Evolutionary conservation across 2,888 invertebrate genomes (phyloP).

Genomic region (Hyles lineata): DNA sequence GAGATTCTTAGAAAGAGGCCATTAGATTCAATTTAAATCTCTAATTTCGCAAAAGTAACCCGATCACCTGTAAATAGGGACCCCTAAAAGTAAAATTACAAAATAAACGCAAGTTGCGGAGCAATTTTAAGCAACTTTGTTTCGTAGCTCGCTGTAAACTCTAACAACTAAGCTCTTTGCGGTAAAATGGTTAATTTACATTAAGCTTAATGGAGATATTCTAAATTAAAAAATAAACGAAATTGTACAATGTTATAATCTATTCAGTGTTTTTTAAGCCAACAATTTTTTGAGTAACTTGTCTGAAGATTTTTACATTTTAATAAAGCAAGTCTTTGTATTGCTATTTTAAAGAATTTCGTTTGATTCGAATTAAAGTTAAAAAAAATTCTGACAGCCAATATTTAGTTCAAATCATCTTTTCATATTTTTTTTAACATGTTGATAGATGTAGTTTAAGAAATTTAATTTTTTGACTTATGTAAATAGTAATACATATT

Average conservation of each 20-base stretch:
- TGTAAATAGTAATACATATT: too few relatives aligned
- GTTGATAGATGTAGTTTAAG: too few relatives aligned
- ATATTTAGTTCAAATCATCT: too few relatives aligned
- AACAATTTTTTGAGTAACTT: neutral
- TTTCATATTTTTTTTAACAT: too few relatives aligned
- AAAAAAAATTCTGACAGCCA: too few relatives aligned
- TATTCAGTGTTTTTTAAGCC: neutral
- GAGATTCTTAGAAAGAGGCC: too few relatives aligned
- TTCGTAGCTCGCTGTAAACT: neutral
- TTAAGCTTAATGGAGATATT: neutral
- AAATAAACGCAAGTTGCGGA: neutral
- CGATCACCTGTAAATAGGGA: neutral
- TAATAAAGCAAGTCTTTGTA: neutral
- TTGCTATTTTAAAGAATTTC: too few relatives aligned
- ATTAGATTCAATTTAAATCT: too few relatives aligned
- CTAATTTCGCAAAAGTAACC: too few relatives aligned
- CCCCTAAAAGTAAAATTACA: neutral
- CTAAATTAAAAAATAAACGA: slow-evolving; percentile 12
- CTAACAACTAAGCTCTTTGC: slow-evolving; percentile 10
- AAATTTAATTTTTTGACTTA: too few relatives aligned
- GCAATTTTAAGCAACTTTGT: slow-evolving; percentile 1
- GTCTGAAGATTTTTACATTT: neutral
- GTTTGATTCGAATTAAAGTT: too few relatives aligned
- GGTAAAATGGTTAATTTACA: slow-evolving; percentile 10
- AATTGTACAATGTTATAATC: neutral